A percentile compares a stretch with the other conserved stretches of the same genome.
phyloP scores from a whole-genome alignment of 2,797 vertebrate genomes.

The Sebastolobus alascanus region DNA sequence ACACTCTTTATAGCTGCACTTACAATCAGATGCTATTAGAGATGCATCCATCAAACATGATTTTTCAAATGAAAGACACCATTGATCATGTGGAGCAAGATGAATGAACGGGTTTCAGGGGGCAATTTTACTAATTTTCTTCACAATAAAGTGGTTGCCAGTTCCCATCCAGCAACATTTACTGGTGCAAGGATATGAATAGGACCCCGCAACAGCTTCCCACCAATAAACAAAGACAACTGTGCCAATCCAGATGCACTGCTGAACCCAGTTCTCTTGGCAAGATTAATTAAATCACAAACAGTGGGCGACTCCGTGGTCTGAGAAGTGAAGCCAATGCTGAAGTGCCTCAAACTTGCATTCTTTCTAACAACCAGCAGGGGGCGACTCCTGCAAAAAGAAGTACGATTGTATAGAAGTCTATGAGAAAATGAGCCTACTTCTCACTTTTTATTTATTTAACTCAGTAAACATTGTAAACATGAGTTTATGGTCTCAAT shows the following conservation, averaged over 20 bases:
- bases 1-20: background rate
- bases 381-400: too few species aligned
- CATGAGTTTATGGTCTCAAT: too few species aligned
- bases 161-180: background rate
- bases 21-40: background rate
- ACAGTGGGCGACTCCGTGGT: background rate
- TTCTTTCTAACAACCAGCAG: too few species aligned
- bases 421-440: too few species aligned
- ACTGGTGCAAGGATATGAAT: background rate
- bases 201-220: background rate
- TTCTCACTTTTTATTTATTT: too few species aligned
- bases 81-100: background rate
- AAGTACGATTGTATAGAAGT: too few species aligned
- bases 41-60: background rate
- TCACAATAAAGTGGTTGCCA: background rate
- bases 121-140: background rate
- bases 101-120: background rate
- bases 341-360: too few species aligned
- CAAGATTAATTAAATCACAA: conserved; percentile 24
- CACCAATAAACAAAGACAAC: background rate
- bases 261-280: conserved; percentile 5
- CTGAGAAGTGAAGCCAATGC: too few species aligned
- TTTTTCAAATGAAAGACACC: conserved; percentile 1
- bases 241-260: background rate
- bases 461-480: too few species aligned